Conservation (phyloP, 2,113 vertebrate genomes). For the Tetrao urogallus region DNA sequence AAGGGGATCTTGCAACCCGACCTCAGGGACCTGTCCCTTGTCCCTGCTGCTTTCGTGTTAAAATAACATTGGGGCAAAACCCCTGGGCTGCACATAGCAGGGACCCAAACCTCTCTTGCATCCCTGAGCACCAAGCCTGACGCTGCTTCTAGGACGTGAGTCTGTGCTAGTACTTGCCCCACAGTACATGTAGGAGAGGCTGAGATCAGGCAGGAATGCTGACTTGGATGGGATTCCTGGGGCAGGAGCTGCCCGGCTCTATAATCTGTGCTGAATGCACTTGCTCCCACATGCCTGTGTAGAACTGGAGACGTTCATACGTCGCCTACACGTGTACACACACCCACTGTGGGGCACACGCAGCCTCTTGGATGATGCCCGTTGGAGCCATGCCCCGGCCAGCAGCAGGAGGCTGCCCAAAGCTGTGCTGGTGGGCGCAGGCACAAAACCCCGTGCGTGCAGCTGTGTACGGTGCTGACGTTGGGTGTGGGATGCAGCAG, state of each 20-base stretch:
- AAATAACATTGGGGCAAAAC: not conserved
- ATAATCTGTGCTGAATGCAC: conserved; percentile 49
- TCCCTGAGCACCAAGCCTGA: not conserved
- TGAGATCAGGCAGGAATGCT: conserved; percentile 59
- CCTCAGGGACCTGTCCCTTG: not conserved
- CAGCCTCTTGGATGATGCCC: not conserved
- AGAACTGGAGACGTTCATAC: not conserved
- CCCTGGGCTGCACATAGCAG: not conserved
- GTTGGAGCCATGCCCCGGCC: rapidly evolving
- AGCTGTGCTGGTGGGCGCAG: rapidly evolving
- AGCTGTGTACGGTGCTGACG: rapidly evolving
- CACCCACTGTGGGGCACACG: not conserved
- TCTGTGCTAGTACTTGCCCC: conserved; percentile 35
- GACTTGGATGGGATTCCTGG: conserved; percentile 60
- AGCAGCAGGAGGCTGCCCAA: not conserved
- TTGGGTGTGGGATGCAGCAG: not conserved
- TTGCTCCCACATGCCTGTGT: conserved; percentile 64
- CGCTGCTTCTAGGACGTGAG: not conserved
- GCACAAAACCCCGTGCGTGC: not conserved
- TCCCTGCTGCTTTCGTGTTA: rapidly evolving
- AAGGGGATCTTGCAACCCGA: rapidly evolving
- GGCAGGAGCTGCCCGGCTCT: conserved; percentile 55
- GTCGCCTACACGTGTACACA: not conserved
- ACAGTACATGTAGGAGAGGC: conserved; percentile 12
- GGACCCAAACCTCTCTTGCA: not conserved